Evolutionary conservation across 2,113 vertebrate genomes (phyloP), one percentile per base, ranked within the genome.

Genomic region (Tapirus terrestris): DNA sequence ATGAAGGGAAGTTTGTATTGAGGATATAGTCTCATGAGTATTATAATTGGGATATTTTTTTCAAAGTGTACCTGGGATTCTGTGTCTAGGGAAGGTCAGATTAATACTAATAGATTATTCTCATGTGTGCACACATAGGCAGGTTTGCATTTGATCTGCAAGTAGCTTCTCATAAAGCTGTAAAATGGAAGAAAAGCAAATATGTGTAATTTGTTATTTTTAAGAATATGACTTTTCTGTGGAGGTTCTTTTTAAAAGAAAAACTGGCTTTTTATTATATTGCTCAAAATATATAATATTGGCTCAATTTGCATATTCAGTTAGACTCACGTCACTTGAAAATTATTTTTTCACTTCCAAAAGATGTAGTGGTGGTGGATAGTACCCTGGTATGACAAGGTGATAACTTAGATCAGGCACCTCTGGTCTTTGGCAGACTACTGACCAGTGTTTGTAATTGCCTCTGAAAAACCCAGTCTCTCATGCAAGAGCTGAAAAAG

Each of bases 1-100:
- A 87, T 73, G 20, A 88, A 97, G 16, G 8, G 79, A 75, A 65
- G 39, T 95, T 95, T 91, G 25, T 84, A 75, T 36, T 93, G 86
- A 95, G 81, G 33, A 12, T 65, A 36, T 56, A 56, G 2, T 75
- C 33, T 91, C 16, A 20, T 86, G 9, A 61, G 45, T 86, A 27
- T 79, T 94, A 10, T 75, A 80, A 70, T 39, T 91, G 39, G 5
- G 13, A 0, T 94, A 39, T 53, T 58, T 75, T 87, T 68, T 12
- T 33, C 39, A 39, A 33, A 16, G 33, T 43, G 1, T 61, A 13
- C 23, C 6, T 86, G 36, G n/a, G 5, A 72, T 95, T 14, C 27
- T 94, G 0, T 65, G 12, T 83, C 12, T 89, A 61, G 75, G 27
- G 21, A 65, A 65, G 36, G 33, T 56, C 33, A 43, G 72, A 25